These are phyloP conservation scores for Tenthredo livida DNA, from an alignment of 2,888 invertebrate species.

Conservation along the genomic window DNA sequence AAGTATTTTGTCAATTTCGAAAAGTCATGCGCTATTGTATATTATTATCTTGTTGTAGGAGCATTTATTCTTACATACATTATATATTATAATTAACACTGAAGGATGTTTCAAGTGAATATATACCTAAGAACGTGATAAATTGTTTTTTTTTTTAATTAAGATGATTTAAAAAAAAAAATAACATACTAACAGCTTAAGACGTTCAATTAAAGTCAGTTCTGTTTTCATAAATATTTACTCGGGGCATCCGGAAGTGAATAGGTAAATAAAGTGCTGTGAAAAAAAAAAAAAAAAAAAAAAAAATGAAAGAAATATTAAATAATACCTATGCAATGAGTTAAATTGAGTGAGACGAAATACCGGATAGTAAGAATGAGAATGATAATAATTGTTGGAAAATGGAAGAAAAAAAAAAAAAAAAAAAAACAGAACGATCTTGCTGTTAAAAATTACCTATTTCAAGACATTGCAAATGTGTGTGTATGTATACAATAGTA, in stretches of 20 bases:
- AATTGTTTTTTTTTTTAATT: neutral
- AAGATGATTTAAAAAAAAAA: too few species aligned
- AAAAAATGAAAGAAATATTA: conserved; percentile 24
- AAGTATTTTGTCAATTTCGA: conserved; percentile 23
- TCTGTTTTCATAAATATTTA: neutral
- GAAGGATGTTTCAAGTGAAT: conserved; percentile 11
- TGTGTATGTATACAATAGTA: neutral
- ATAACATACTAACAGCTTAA: neutral
- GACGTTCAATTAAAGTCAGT: neutral
- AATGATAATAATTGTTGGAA: conserved; percentile 8
- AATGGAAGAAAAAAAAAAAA: neutral
- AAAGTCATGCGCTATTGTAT: neutral
- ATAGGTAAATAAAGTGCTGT: conserved; percentile 36
- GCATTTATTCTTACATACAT: conserved; percentile 11
- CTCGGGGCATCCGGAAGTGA: neutral
- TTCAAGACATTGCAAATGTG: neutral
- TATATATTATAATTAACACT: neutral
- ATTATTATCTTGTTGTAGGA: conserved; percentile 1
- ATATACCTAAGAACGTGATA: neutral
- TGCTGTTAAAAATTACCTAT: neutral
- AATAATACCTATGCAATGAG: conserved; percentile 56
- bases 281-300: conserved; percentile 5
- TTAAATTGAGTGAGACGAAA: conserved; percentile 39
- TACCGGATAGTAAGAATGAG: neutral
- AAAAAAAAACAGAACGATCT: neutral